phyloP scores from a whole-genome alignment of 2,113 vertebrate species.

The Mustela nigripes region DNA sequence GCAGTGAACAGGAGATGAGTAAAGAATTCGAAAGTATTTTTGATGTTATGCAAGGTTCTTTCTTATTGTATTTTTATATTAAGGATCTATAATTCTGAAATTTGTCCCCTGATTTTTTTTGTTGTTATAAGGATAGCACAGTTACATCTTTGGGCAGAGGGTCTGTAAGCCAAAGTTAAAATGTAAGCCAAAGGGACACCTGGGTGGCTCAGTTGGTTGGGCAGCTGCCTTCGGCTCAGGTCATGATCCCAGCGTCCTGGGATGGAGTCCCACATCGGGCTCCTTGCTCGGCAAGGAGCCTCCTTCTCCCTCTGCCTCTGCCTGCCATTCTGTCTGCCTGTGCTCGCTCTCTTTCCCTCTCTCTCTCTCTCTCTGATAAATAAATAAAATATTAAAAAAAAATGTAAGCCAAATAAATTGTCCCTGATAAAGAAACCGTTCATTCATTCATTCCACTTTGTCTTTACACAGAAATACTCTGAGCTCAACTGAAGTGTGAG shows the following conservation, averaged over 20 bases:
- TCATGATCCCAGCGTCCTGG: too few relatives aligned
- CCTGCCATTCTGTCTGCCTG: too few relatives aligned
- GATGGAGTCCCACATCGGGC: too few relatives aligned
- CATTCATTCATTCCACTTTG: neutral
- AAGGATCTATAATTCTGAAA: neutral
- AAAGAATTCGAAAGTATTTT: neutral
- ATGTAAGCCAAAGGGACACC: neutral
- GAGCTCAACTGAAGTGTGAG: neutral
- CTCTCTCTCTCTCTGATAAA: too few relatives aligned
- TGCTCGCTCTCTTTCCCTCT: too few relatives aligned
- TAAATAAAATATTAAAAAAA: too few relatives aligned
- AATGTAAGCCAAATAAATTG: neutral
- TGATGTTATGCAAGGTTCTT: neutral
- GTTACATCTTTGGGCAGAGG: neutral
- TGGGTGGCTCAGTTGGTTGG: too few relatives aligned
- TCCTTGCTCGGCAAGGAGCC: too few relatives aligned
- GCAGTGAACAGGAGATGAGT: neutral
- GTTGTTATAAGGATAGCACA: neutral
- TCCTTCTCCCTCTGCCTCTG: too few relatives aligned
- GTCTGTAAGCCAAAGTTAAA: conserved; percentile 5
- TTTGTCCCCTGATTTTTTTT: neutral
- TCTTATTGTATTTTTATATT: neutral
- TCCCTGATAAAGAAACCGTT: neutral
- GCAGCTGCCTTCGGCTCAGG: too few relatives aligned
- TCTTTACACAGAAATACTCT: neutral